Evolutionary conservation across 37 sponge, comb jelly and placozoan species (phyloP).

Genomic region (Bolinopsis microptera): DNA sequence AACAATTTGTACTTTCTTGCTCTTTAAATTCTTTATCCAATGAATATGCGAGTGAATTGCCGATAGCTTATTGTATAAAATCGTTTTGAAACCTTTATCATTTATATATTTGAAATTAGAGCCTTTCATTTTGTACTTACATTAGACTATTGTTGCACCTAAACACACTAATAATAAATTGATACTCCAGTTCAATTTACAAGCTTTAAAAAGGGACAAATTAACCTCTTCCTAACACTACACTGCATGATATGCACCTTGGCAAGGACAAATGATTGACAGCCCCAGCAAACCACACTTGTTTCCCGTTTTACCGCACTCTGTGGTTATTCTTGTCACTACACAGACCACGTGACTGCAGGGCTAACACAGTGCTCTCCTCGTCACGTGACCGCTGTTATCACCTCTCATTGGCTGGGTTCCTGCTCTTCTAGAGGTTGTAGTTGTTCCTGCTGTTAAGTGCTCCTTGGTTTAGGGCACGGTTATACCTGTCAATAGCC

Average conservation of each 20-base stretch:
- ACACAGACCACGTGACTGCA: no score
- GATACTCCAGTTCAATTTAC: no score
- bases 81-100: not conserved
- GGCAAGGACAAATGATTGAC: not conserved
- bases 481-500: not conserved
- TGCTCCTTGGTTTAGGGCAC: not conserved
- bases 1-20: not conserved
- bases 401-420: not conserved
- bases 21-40: not conserved
- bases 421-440: not conserved
- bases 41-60: not conserved
- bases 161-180: no score
- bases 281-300: not conserved
- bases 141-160: no score
- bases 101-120: not conserved
- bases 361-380: not conserved
- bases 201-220: no score
- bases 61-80: not conserved
- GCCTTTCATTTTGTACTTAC: not conserved
- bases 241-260: no score
- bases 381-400: not conserved
- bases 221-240: no score
- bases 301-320: not conserved
- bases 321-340: not conserved
- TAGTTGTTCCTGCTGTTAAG: not conserved